phyloP scores from a whole-genome alignment of 1,140 invertebrate species.

The Drosophila ambigua region DNA sequence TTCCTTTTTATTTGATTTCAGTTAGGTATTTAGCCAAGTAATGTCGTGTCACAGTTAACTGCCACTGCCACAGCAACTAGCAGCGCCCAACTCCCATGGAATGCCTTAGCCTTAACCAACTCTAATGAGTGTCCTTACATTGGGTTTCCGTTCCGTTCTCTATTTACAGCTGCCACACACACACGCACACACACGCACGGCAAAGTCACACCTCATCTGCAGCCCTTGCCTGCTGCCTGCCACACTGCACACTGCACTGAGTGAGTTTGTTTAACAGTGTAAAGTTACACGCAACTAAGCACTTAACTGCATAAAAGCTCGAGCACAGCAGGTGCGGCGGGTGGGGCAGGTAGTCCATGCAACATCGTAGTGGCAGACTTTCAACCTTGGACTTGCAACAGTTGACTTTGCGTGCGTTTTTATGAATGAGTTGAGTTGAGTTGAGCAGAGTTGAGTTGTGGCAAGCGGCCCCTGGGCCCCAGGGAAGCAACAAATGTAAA shows the following conservation, averaged over 20 bases:
- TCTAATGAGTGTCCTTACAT: slow-evolving; percentile 39
- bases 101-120: slow-evolving; percentile 20
- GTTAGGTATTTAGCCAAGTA: slow-evolving; percentile 52
- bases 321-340: slow-evolving; percentile 12
- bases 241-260: not conserved
- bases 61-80: slow-evolving; percentile 1
- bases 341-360: not conserved
- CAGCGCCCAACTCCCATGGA: not conserved
- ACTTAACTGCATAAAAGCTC: slow-evolving; percentile 78
- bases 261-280: slow-evolving; percentile 78
- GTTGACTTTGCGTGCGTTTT: slow-evolving; percentile 70
- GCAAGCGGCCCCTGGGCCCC: slow-evolving; percentile 11
- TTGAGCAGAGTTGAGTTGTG: slow-evolving; percentile 17
- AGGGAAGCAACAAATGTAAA: slow-evolving; percentile 71
- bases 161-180: slow-evolving; percentile 53
- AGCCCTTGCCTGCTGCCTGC: not conserved
- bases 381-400: slow-evolving; percentile 72
- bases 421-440: slow-evolving; percentile 67
- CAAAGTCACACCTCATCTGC: slow-evolving; percentile 44
- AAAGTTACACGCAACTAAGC: slow-evolving; percentile 81
- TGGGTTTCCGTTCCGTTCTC: slow-evolving; percentile 4
- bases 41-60: slow-evolving; percentile 72
- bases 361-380: slow-evolving; percentile 43
- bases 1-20: slow-evolving; percentile 40
- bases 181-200: slow-evolving; percentile 31